Percentiles rank a stretch among this genome's conserved stretches.
Evolutionary conservation across 2,888 invertebrate species (phyloP).

Genomic region (Cephonodes hylas): DNA sequence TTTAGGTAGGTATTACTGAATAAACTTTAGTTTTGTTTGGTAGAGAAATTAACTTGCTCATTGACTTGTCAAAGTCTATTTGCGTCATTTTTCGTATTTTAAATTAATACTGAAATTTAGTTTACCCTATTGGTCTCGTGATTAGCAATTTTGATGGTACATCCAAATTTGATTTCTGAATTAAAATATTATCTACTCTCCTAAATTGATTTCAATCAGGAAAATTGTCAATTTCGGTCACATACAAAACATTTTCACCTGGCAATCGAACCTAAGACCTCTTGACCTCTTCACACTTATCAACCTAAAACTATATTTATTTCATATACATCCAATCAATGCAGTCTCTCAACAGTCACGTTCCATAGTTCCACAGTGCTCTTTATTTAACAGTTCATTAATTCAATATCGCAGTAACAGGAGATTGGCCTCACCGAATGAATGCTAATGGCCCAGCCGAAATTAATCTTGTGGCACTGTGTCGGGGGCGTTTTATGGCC

Average conservation of each 20-base stretch:
- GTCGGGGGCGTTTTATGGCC: conserved; percentile 42
- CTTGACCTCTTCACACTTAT: too few species aligned
- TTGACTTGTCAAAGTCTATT: neutral
- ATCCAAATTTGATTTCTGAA: too few species aligned
- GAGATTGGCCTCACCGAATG: conserved; percentile 1
- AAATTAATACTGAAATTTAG: too few species aligned
- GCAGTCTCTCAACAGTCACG: too few species aligned
- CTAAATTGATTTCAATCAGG: too few species aligned
- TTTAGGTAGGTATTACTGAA: neutral
- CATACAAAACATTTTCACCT: too few species aligned
- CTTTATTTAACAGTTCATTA: neutral
- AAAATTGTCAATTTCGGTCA: too few species aligned
- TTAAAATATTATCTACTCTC: too few species aligned
- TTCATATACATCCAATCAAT: neutral
- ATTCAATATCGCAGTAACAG: conserved; percentile 1
- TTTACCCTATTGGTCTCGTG: too few species aligned
- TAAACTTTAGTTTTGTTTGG: neutral
- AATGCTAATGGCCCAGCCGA: conserved; percentile 17
- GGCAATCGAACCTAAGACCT: too few species aligned
- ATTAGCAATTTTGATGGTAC: too few species aligned
- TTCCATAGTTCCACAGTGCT: neutral
- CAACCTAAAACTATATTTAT: neutral
- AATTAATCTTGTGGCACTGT: conserved; percentile 62
- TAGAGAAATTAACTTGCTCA: neutral
- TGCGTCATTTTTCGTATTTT: too few species aligned